These are phyloP conservation scores for Lethocerus indicus DNA, from an alignment of 1,140 invertebrate species.

Conservation along the genomic window DNA sequence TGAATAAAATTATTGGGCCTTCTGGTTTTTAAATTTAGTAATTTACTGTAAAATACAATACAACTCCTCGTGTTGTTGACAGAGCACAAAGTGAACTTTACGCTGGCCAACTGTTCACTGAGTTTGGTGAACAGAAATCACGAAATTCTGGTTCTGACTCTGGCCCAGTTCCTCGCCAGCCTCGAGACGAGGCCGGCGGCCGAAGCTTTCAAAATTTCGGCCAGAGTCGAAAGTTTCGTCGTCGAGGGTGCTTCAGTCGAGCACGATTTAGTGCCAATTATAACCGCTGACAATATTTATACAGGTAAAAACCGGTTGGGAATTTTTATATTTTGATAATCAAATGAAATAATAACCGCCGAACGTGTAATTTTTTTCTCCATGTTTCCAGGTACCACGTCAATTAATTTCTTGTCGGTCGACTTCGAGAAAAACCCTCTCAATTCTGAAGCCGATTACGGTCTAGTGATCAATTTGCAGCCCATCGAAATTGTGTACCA, in stretches of 20 bases:
- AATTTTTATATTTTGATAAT: conserved; percentile 4
- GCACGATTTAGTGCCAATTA: conserved; percentile 51
- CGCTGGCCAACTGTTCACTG: conserved; percentile 52
- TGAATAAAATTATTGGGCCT: no score
- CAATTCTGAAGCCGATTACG: conserved; percentile 48
- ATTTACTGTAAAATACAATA: no score
- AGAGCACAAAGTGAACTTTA: conserved; percentile 67
- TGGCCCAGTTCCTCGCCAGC: conserved; percentile 54
- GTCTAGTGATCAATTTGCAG: conserved; percentile 46
- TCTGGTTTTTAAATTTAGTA: no score
- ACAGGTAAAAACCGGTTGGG: conserved; percentile 27
- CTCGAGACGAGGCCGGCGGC: conserved; percentile 51
- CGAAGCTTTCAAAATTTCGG: conserved; percentile 51
- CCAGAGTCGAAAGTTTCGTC: conserved; percentile 57
- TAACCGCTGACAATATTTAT: conserved; percentile 48
- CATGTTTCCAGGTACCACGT: conserved; percentile 33
- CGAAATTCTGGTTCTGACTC: conserved; percentile 52
- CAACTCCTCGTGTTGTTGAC: conserved; percentile 25
- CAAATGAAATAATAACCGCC: neutral
- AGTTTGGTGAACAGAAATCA: conserved; percentile 48
- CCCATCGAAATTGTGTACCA: conserved; percentile 64
- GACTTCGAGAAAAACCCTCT: conserved; percentile 60
- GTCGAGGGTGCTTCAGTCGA: conserved; percentile 58
- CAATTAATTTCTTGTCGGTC: conserved; percentile 49
- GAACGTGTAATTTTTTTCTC: no score